Conservation (phyloP, 30 jellyfish, hydroid and myxozoan genomes). For the Hydractinia symbiolongicarpus region DNA sequence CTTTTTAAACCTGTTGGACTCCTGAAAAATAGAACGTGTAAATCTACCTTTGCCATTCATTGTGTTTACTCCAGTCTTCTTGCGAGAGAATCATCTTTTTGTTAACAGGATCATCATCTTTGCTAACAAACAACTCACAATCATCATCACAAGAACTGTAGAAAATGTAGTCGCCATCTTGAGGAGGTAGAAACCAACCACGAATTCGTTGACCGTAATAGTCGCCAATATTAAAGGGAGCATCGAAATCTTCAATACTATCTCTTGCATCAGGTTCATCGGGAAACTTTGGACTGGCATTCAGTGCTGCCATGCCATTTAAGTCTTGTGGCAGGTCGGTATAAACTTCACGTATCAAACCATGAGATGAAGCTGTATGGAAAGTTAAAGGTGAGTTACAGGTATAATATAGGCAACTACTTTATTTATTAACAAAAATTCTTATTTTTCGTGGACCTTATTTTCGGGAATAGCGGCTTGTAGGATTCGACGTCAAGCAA, state of each 20-base stretch:
- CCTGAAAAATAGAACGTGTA: too few species aligned
- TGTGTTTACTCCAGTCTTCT: slow-evolving; percentile 80
- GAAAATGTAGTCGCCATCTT: slow-evolving; percentile 56
- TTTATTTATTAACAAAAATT: too few species aligned
- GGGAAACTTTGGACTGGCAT: slow-evolving; percentile 30
- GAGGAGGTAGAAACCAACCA: slow-evolving; percentile 96
- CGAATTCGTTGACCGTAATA: slow-evolving; percentile 85
- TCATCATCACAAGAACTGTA: slow-evolving; percentile 58
- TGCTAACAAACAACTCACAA: slow-evolving; percentile 75
- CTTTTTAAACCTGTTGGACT: background rate
- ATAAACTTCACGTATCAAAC: slow-evolving; percentile 34
- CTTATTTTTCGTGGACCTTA: too few species aligned
- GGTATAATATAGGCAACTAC: too few species aligned
- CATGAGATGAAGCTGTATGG: slow-evolving; percentile 9
- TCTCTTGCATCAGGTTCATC: slow-evolving; percentile 35
- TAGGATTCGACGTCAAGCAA: too few species aligned
- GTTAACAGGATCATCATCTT: slow-evolving; percentile 71
- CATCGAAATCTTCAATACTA: slow-evolving; percentile 23
- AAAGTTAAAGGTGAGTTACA: too few species aligned
- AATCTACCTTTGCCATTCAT: slow-evolving; percentile 76
- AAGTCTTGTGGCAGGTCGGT: slow-evolving; percentile 3
- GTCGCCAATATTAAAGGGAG: slow-evolving; percentile 39
- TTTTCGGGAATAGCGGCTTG: too few species aligned
- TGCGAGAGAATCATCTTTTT: slow-evolving; percentile 74
- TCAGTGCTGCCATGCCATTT: slow-evolving; percentile 30